Base-by-base conservation (phyloP, 2,888 invertebrate genomes). In the Ormyrus pomaceus region DNA sequence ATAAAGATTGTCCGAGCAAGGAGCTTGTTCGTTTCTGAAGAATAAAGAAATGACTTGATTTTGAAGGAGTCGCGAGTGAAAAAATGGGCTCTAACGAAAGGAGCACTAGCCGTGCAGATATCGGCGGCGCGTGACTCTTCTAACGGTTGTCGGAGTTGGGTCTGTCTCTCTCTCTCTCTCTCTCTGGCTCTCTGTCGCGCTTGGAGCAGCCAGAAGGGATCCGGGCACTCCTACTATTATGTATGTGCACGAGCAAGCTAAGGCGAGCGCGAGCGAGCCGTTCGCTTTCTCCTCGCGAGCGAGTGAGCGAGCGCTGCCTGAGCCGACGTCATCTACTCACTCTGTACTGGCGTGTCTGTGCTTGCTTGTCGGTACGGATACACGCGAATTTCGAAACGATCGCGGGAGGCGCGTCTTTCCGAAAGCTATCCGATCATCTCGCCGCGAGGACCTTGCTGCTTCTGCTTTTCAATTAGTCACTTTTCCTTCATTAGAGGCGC, bases 181-280 rank as follows among this genome's bases (percentile, higher is more conserved):
- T 46, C 46, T 48, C 19, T 58, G 65, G 56, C 51, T n/a, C 61
- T 48, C 55, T 19, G 68, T 64, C 51, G 51, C 74, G n/a, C 50
- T 7, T 53, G 9, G 64, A 77, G 77, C 55, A 19, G 19, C 48
- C 78, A 68, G 56, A 56, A 77, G 77, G 82, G 82, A 82, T 82
- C 79, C 79, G 82, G 82, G 82, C 82, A 82, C 82, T 82, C 82
- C 82, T 80, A 82, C 82, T 82, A 82, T 82, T 82, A 82, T 82
- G 82, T 79, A 79, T 61, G 79, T 69, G 77, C 82, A 79, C 79
- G 77, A 70, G 19, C 19, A 19, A 19, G 19, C 71, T 58, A 68
- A 45, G 56, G 64, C 62, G 78, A 61, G 58, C 68, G 76, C 62
- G 71, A 75, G 70, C 19, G 19, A 46, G 77, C 66, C 75, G 70